A percentile compares a stretch with the other conserved stretches of the same genome.
Conservation (phyloP, 2,888 invertebrate species). For the Gerosis bhagava region DNA sequence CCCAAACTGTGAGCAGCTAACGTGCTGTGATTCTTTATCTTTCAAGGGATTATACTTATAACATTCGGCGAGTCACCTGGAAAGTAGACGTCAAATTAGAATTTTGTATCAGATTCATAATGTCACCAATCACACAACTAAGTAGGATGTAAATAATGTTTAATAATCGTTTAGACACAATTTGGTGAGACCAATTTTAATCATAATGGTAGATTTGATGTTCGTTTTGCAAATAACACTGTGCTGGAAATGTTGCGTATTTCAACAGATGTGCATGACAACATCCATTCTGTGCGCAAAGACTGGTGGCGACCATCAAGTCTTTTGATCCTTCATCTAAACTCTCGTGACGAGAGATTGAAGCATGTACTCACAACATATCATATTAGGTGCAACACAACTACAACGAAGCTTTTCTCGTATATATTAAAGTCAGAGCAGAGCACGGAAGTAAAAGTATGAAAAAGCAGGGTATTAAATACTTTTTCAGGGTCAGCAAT, state of each 20-base stretch:
- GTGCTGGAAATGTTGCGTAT: constrained; percentile 48
- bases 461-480: constrained; percentile 18
- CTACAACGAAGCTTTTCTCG: constrained; percentile 15
- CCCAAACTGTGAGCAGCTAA: constrained; percentile 60
- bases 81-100: constrained; percentile 81
- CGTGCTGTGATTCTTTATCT: constrained; percentile 72
- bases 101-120: constrained; percentile 72
- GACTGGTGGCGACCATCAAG: constrained; percentile 42
- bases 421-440: constrained; percentile 14
- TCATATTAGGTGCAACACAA: constrained; percentile 9
- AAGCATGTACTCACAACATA: too few relatives aligned
- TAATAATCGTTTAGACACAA: constrained; percentile 57
- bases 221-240: constrained; percentile 48
- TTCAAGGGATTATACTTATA: constrained; percentile 74
- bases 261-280: constrained; percentile 55
- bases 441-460: constrained; percentile 20
- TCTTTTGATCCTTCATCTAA: neutral
- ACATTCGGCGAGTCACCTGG: constrained; percentile 79
- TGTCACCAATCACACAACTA: constrained; percentile 66
- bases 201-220: constrained; percentile 24
- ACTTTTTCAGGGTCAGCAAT: constrained; percentile 22
- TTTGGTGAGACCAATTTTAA: constrained; percentile 72
- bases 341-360: too few relatives aligned
- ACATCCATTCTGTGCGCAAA: constrained; percentile 53
- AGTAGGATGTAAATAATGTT: constrained; percentile 41